Percentiles rank a stretch among this genome's conserved stretches.
phyloP scores from a whole-genome alignment of 1,140 invertebrate genomes.

The Macrobrachium nipponense region DNA sequence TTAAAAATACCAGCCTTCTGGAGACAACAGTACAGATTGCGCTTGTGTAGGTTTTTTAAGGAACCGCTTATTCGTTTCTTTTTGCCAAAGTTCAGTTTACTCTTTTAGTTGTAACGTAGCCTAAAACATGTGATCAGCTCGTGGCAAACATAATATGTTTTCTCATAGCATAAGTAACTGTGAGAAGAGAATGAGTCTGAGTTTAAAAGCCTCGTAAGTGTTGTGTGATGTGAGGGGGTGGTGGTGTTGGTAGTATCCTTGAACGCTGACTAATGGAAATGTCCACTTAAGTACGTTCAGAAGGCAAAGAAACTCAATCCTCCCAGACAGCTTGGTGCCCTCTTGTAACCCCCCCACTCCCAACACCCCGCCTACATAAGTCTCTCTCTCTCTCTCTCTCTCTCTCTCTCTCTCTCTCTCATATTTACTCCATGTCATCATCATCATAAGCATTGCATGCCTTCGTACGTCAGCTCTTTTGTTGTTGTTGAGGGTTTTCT shows the following conservation, averaged over 20 bases:
- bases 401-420: not conserved
- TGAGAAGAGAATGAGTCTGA: too few relatives aligned
- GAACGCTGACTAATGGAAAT: conserved; percentile 23
- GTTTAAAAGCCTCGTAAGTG: too few relatives aligned
- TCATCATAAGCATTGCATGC: not conserved
- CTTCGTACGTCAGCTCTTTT: not conserved
- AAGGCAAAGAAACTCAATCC: conserved; percentile 48
- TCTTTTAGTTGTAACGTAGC: too few relatives aligned
- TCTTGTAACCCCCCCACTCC: conserved; percentile 9
- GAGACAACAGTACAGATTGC: too few relatives aligned
- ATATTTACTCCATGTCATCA: not conserved
- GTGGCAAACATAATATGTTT: too few relatives aligned
- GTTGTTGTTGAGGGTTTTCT: not conserved
- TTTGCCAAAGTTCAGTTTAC: too few relatives aligned
- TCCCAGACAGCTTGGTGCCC: conserved; percentile 53
- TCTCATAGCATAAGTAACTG: too few relatives aligned
- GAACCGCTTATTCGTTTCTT: too few relatives aligned
- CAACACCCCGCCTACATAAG: not conserved
- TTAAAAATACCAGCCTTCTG: too few relatives aligned
- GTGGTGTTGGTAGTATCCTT: not conserved
- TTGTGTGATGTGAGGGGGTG: too few relatives aligned
- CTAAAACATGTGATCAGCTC: too few relatives aligned
- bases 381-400: not conserved
- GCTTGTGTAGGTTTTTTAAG: too few relatives aligned
- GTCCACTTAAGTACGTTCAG: conserved; percentile 27